These are phyloP conservation scores for Cryptus viduatorius DNA, from an alignment of 2,888 invertebrate genomes.

Conservation along the genomic window DNA sequence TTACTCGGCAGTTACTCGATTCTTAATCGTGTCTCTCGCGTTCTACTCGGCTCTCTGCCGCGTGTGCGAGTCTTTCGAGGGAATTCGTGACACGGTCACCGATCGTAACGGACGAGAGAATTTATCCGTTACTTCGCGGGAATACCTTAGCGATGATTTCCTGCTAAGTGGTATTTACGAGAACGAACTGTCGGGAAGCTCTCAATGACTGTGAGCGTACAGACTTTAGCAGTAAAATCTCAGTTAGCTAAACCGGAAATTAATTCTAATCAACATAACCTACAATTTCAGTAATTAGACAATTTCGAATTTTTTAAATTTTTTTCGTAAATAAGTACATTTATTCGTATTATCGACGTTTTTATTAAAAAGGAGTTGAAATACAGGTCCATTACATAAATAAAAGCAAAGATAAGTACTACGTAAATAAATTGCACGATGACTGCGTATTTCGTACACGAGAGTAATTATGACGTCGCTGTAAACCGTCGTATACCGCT, in stretches of 20 bases:
- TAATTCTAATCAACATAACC: no score
- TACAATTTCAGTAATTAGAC: no score
- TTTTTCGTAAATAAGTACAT: neutral
- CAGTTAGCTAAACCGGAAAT: neutral
- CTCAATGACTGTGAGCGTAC: neutral
- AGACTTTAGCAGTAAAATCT: neutral
- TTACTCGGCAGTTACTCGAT: neutral
- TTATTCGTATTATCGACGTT: neutral
- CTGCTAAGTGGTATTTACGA: slow-evolving; percentile 25
- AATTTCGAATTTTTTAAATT: neutral
- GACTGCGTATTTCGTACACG: no score
- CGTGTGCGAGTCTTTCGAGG: neutral
- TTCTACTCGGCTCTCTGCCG: neutral
- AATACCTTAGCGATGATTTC: slow-evolving; percentile 34
- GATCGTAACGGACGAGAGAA: slow-evolving; percentile 44
- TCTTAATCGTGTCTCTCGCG: neutral
- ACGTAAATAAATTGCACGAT: no score
- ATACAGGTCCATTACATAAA: neutral
- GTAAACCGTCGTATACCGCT: no score
- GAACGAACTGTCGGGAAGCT: neutral
- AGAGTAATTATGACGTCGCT: no score
- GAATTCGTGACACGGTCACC: slow-evolving; percentile 32
- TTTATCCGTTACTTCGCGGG: slow-evolving; percentile 56
- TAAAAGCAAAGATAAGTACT: no score
- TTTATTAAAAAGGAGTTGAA: neutral